Percentiles rank a stretch among this genome's conserved stretches.
These are phyloP conservation scores for Mantis religiosa DNA, from an alignment of 2,888 invertebrate genomes.

Conservation along the genomic window DNA sequence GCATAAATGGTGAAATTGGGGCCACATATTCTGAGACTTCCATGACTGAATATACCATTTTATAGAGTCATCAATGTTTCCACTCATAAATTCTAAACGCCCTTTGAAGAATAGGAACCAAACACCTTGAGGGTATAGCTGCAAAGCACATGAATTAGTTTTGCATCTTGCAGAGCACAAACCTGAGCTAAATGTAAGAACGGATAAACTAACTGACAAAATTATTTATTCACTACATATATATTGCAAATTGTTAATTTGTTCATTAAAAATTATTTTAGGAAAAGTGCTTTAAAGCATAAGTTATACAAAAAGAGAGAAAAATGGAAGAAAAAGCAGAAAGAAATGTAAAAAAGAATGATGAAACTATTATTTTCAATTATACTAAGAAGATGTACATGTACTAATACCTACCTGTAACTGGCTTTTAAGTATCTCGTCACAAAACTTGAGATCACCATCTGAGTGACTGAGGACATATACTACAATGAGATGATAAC, in stretches of 20 bases:
- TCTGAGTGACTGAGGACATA: constrained; percentile 77
- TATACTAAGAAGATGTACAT: neutral
- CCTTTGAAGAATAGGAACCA: constrained; percentile 91
- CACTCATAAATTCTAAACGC: constrained; percentile 75
- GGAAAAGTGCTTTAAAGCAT: neutral
- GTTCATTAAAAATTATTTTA: neutral
- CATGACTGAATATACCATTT: constrained; percentile 76
- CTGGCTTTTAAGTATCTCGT: constrained; percentile 69
- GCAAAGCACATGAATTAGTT: constrained; percentile 21
- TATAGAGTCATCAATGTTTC: constrained; percentile 67
- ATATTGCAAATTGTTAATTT: neutral
- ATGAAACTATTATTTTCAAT: neutral
- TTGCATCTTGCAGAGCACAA: neutral
- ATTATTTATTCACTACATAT: no score
- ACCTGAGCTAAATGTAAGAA: neutral
- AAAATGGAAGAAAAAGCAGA: neutral
- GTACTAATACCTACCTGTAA: constrained; percentile 53
- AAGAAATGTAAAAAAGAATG: neutral
- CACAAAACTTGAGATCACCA: constrained; percentile 73
- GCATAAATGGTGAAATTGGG: constrained; percentile 88
- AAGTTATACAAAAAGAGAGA: neutral
- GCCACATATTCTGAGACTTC: constrained; percentile 78
- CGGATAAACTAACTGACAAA: neutral
- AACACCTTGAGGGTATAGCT: constrained; percentile 76
- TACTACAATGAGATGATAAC: constrained; percentile 80